Evolutionary conservation across 1,140 invertebrate genomes (phyloP).

Genomic region (Drosophila persimilis): DNA sequence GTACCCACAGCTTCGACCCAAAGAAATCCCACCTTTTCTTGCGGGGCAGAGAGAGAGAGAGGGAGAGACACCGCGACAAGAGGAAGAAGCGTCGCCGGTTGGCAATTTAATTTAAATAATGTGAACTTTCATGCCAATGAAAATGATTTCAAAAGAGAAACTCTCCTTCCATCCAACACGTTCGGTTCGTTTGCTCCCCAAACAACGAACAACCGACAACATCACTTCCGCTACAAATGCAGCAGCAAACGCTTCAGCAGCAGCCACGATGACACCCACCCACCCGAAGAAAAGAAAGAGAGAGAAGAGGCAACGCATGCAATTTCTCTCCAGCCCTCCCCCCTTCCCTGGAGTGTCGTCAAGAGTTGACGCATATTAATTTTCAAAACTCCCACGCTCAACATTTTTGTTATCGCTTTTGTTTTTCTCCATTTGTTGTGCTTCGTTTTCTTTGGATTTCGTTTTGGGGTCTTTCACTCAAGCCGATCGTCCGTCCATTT

Average conservation of each 20-base stretch:
- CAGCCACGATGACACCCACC: conserved; percentile 49
- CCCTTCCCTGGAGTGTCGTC: conserved; percentile 51
- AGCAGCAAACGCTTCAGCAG: conserved; percentile 27
- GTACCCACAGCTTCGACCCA: conserved; percentile 34
- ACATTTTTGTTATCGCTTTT: conserved; percentile 54
- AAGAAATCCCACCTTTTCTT: conserved; percentile 59
- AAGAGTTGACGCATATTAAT: conserved; percentile 76
- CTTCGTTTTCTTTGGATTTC: conserved; percentile 39
- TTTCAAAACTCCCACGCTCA: conserved; percentile 79
- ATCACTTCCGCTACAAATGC: conserved; percentile 72
- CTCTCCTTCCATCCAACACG: conserved; percentile 41
- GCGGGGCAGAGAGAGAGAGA: conserved; percentile 5
- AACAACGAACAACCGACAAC: conserved; percentile 38
- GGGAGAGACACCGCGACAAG: not conserved
- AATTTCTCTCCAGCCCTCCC: conserved; percentile 35
- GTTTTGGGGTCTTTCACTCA: conserved; percentile 49
- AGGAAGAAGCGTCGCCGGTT: conserved; percentile 39
- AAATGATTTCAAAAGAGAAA: conserved; percentile 82
- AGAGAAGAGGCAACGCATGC: conserved; percentile 10
- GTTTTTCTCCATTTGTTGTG: conserved; percentile 49
- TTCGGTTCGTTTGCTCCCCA: conserved; percentile 19
- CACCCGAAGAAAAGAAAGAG: conserved; percentile 15
- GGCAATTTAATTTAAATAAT: conserved; percentile 82
- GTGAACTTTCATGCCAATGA: conserved; percentile 79
- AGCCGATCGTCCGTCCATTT: conserved; percentile 57